phyloP scores from a whole-genome alignment of 2,888 invertebrate genomes.

The Harpagoxenus sublaevis region DNA sequence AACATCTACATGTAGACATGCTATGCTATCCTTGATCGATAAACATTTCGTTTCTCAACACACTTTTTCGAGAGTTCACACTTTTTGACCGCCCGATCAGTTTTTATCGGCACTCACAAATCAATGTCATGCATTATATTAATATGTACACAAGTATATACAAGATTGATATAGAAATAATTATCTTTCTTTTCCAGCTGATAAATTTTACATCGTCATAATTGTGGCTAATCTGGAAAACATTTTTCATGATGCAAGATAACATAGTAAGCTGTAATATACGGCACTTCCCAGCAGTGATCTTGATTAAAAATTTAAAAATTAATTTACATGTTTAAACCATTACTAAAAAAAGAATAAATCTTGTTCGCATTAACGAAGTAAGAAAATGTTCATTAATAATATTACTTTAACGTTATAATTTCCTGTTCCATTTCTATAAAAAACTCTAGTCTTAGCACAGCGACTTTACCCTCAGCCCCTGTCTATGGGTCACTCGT shows the following conservation, averaged over 20 bases:
- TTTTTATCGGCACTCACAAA: neutral
- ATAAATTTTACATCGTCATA: neutral
- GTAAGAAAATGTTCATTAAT: neutral
- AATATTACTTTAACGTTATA: neutral
- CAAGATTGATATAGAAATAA: neutral
- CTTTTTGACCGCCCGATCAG: neutral
- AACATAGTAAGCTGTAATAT: neutral
- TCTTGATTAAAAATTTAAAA: neutral
- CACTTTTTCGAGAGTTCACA: neutral
- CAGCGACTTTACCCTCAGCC: neutral
- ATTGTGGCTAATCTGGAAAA: slow-evolving; percentile 3
- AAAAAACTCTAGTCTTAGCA: neutral
- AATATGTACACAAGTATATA: slow-evolving; percentile 37
- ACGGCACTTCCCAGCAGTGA: neutral
- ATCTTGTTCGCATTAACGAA: neutral
- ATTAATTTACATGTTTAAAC: neutral
- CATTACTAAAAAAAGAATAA: neutral
- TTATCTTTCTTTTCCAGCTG: neutral
- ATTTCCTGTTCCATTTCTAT: neutral
- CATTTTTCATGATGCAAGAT: neutral
- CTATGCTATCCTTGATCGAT: neutral
- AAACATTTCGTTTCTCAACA: neutral
- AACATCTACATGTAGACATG: slow-evolving; percentile 11
- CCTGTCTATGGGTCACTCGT: too few species aligned
- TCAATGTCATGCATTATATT: slow-evolving; percentile 20